phyloP scores from a whole-genome alignment of 2,797 vertebrate species.

The Zalophus californianus region DNA sequence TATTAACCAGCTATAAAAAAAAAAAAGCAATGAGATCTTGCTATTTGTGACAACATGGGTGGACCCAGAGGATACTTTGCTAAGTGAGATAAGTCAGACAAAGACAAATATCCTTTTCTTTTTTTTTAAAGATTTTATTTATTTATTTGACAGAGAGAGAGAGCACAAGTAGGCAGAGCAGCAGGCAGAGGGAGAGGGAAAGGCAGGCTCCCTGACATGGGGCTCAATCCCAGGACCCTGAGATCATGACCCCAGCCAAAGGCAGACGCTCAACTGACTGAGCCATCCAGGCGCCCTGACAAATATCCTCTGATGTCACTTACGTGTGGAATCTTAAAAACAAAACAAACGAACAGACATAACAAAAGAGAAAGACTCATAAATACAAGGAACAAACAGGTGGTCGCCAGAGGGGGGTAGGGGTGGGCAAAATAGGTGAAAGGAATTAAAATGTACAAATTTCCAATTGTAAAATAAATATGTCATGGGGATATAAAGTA shows the following conservation, averaged over 20 bases:
- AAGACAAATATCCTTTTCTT: not conserved
- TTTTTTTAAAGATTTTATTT: too few relatives aligned
- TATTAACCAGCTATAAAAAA: not conserved
- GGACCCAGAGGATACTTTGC: not conserved
- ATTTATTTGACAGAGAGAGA: too few relatives aligned
- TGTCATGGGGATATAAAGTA: not conserved
- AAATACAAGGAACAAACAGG: not conserved
- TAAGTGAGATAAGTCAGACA: not conserved
- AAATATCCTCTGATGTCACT: not conserved
- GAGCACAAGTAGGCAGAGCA: too few relatives aligned
- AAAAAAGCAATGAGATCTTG: not conserved
- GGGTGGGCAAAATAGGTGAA: not conserved
- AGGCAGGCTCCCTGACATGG: too few relatives aligned
- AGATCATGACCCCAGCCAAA: too few relatives aligned
- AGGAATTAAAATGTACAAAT: not conserved
- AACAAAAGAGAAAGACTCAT: not conserved
- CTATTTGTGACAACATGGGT: not conserved
- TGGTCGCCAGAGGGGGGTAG: not conserved
- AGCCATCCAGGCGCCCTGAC: not conserved
- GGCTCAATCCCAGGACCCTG: too few relatives aligned
- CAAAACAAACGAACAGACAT: not conserved
- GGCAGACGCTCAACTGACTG: too few relatives aligned
- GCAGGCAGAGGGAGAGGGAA: too few relatives aligned
- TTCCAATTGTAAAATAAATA: not conserved
- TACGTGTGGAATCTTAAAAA: not conserved